A percentile compares a stretch with the other conserved stretches of the same genome.
Evolutionary conservation across 2,797 vertebrate genomes (phyloP).

Genomic region (Sebastes goodei): DNA sequence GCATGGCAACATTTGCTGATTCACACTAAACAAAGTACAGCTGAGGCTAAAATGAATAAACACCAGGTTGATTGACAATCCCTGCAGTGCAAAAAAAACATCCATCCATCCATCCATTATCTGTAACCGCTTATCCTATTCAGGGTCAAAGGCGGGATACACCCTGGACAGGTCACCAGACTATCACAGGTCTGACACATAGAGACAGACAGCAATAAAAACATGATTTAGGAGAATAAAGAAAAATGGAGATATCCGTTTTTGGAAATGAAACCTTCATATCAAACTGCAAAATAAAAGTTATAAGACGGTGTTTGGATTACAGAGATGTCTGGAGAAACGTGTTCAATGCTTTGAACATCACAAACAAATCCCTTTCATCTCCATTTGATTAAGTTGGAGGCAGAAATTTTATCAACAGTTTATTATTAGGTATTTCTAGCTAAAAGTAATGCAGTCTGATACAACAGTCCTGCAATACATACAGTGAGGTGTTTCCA

Average conservation of each 20-base stretch:
- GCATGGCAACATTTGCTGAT: background rate
- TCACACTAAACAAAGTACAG: background rate
- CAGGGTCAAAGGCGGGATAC: no score
- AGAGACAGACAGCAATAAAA: background rate
- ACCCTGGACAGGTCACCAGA: no score
- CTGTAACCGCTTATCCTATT: no score
- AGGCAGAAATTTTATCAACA: background rate
- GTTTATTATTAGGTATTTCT: background rate
- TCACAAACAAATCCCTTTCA: background rate
- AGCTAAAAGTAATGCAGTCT: no score
- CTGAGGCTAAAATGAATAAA: background rate
- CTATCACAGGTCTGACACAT: no score
- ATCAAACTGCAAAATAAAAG: background rate
- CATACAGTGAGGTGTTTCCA: no score
- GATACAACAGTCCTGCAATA: no score
- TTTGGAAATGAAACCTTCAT: background rate
- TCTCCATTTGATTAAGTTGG: background rate
- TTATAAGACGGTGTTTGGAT: background rate
- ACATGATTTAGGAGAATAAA: background rate
- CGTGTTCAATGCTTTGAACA: background rate
- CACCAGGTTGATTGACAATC: background rate
- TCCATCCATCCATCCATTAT: no score
- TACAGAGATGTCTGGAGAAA: background rate
- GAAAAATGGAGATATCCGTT: background rate
- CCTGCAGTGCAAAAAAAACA: background rate